Conservation (phyloP, 2,113 vertebrate species). For the Craseonycteris thonglongyai region DNA sequence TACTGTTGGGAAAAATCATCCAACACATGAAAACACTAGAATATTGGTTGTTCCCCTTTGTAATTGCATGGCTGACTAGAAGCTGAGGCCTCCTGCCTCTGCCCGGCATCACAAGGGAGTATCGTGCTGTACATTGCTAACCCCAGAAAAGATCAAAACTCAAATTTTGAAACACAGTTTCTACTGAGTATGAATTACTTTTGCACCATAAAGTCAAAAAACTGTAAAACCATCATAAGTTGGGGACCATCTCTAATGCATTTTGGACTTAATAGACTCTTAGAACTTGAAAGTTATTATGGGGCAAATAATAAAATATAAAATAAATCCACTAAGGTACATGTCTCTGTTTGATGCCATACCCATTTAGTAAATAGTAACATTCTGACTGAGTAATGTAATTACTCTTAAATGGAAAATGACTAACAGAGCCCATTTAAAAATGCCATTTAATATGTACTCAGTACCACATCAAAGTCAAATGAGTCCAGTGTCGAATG, state of each 20-base stretch:
- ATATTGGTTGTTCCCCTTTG: rapidly evolving
- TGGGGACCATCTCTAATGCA: background rate
- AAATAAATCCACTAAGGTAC: background rate
- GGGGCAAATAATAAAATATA: background rate
- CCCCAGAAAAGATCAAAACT: background rate
- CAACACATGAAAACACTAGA: background rate
- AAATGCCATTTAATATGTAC: background rate
- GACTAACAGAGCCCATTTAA: background rate
- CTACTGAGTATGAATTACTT: no score
- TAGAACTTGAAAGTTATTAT: background rate
- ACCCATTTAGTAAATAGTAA: background rate
- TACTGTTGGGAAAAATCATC: no score
- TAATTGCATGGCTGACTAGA: background rate
- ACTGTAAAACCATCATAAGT: background rate
- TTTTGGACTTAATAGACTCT: background rate
- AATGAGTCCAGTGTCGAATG: background rate
- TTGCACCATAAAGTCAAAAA: background rate
- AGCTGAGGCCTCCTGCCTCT: background rate
- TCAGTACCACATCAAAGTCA: background rate
- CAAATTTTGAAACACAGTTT: background rate
- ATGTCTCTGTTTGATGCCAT: background rate
- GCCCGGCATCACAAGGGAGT: background rate
- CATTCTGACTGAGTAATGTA: background rate
- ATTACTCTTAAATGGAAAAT: background rate
- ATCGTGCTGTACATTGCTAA: background rate